Base-by-base conservation (phyloP, 2,888 invertebrate genomes). In the Nymphalis c-album region DNA sequence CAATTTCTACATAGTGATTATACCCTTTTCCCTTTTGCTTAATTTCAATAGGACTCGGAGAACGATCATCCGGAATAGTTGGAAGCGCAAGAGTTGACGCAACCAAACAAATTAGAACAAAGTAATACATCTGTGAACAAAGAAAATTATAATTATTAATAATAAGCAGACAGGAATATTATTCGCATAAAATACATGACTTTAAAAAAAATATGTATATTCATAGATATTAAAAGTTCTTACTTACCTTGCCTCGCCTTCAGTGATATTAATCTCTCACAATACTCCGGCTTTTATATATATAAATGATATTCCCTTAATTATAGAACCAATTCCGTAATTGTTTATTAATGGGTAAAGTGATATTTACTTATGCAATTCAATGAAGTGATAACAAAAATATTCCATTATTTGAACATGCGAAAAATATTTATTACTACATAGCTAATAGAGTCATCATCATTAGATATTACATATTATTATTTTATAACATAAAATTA, bases 101-200 rank as follows among this genome's bases (percentile, higher is more conserved):
- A 13, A 80, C 66, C 51, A 87, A 71, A 71, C 80, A 84, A 8
- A 87, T 47, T 17, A 82, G 60, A 16, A 74, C 77, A 47, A 83
- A 17, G 0, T 75, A 45, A 67, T 77, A 71, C 85, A 86, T 85
- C 86, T 85, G 76, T 45, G n/a, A n/a, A n/a, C 79, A 81, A 60
- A 68, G 71, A 6, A 53, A 7, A 51, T 8, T 35, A 13, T 8
- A 16, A 22, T 4, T 22, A 13, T 51, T 48, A 48, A 5, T n/a
- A 48, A 31, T 35, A 35, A 35, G 31, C 31, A 7, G 7, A 40
- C 1, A 40, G 35, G n/a, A 17, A 47, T 47, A 47, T n/a, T 47
- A 6, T 3, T 47, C 16, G n/a, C 16, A 47, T 47, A n/a, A 17
- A 17, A 10, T 47, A 4, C 13, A 5, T 17, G 47, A 17, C 1